These are phyloP conservation scores for Laothoe populi DNA, from an alignment of 2,888 invertebrate species.

Conservation along the genomic window DNA sequence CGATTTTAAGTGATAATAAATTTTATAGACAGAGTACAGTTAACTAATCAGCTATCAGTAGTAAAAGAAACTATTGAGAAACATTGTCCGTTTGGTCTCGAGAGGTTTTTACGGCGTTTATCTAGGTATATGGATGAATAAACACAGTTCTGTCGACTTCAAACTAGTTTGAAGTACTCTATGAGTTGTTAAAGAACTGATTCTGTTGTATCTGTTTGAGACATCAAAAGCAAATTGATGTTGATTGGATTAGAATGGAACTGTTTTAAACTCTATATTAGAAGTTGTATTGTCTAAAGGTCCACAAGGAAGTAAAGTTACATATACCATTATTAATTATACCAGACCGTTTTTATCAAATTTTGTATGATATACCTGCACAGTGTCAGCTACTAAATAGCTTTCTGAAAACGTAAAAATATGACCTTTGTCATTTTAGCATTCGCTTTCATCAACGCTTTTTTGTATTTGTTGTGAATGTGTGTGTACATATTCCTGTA, in stretches of 20 bases:
- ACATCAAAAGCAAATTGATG: not conserved
- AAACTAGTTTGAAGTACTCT: slow-evolving; percentile 9
- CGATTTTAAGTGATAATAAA: not conserved
- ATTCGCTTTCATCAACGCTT: too few species aligned
- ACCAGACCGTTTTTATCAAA: too few species aligned
- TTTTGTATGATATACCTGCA: too few species aligned
- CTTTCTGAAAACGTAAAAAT: too few species aligned
- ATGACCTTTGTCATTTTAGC: too few species aligned
- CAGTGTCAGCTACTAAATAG: too few species aligned
- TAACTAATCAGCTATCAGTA: slow-evolving; percentile 5
- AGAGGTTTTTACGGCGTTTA: slow-evolving; percentile 12
- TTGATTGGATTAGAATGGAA: too few species aligned
- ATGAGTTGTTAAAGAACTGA: slow-evolving; percentile 6
- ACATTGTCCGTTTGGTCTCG: not conserved
- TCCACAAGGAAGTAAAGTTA: not conserved
- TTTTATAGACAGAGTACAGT: slow-evolving; percentile 9
- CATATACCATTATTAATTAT: too few species aligned
- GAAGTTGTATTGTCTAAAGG: not conserved
- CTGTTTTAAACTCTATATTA: not conserved
- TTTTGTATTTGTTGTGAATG: too few species aligned
- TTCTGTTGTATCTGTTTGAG: slow-evolving; percentile 1
- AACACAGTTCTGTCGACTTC: slow-evolving; percentile 19
- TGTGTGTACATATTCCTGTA: too few species aligned
- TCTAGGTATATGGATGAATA: slow-evolving; percentile 18
- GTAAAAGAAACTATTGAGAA: slow-evolving; percentile 12